Evolutionary conservation across 2,113 vertebrate genomes (phyloP).

Genomic region (Acanthochromis polyacanthus): DNA sequence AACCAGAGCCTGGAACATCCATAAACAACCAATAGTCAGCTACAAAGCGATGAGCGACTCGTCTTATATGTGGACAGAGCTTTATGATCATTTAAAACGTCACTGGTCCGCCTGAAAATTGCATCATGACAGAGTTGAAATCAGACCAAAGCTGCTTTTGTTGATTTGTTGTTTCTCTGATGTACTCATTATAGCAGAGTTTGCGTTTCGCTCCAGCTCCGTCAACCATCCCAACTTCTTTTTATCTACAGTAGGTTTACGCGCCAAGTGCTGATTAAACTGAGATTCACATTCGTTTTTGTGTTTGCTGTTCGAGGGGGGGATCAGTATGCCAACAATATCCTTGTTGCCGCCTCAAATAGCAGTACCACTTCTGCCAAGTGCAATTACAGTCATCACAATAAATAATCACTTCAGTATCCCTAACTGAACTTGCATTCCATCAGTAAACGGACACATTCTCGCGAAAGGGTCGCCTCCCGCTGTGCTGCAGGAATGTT

Average conservation of each 20-base stretch:
- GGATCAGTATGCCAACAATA: not conserved
- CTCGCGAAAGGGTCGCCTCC: not conserved
- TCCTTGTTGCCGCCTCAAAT: not conserved
- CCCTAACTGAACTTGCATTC: not conserved
- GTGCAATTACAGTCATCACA: not conserved
- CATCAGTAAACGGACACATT: not conserved
- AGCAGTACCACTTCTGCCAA: not conserved
- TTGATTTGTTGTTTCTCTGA: no score
- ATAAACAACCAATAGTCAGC: no score
- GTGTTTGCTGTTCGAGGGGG: not conserved
- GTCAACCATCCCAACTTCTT: no score
- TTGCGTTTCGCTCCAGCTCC: no score
- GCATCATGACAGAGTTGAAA: no score
- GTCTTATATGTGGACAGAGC: no score
- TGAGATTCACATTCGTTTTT: not conserved
- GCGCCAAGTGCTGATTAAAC: not conserved
- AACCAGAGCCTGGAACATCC: no score
- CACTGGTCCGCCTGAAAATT: no score
- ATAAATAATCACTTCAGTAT: not conserved
- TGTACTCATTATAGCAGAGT: no score
- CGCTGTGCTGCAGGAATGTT: not conserved
- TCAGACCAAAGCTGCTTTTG: no score
- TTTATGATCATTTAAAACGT: no score
- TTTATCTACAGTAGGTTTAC: not conserved
- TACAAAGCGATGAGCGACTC: no score